Evolutionary conservation across 2,797 vertebrate species (phyloP).

Genomic region (Falco novaeseelandiae): DNA sequence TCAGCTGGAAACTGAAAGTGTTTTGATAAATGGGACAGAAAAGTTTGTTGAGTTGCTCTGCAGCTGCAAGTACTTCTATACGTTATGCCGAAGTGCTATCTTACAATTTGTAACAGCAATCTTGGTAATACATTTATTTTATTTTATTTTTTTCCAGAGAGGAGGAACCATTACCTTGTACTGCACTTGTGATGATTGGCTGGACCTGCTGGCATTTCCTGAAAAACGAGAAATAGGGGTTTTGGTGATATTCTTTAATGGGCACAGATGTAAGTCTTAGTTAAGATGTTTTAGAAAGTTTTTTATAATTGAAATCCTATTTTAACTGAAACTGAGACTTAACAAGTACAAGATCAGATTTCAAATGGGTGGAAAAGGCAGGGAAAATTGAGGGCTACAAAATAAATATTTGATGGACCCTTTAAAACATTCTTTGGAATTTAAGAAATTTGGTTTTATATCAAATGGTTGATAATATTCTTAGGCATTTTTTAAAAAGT

Average conservation of each 20-base stretch:
- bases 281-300: not conserved
- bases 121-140: not conserved
- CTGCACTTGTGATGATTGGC: not conserved
- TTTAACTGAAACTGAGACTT: not conserved
- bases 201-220: not conserved
- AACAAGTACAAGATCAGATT: not conserved
- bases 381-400: not conserved
- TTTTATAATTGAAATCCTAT: not conserved
- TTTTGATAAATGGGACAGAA: conserved; percentile 15
- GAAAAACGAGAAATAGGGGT: not conserved
- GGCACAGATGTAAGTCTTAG: not conserved
- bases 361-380: not conserved
- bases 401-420: not conserved
- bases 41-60: not conserved
- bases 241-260: not conserved
- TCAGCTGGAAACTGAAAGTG: conserved; percentile 6
- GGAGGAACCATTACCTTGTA: not conserved
- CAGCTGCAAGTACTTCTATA: not conserved
- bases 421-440: not conserved
- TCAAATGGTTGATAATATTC: not conserved
- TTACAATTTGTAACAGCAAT: not conserved
- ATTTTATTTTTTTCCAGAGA: not conserved
- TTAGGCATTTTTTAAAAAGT: not conserved
- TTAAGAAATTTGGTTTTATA: not conserved
- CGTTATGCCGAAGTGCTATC: not conserved